These are phyloP conservation scores for Saxidomus purpurata DNA, from an alignment of 1,140 invertebrate species.

Conservation along the genomic window DNA sequence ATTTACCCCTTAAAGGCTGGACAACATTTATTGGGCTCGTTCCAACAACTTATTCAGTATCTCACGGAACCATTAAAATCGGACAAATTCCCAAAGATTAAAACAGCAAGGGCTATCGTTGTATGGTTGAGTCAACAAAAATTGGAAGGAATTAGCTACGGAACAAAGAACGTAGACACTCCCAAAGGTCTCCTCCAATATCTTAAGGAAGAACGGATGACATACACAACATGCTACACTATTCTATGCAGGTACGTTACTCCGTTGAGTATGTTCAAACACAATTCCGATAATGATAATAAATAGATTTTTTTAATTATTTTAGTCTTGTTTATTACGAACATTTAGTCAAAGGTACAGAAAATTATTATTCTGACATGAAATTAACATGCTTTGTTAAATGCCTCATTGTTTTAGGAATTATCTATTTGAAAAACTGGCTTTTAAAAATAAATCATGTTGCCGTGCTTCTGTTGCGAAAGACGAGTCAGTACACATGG, in stretches of 20 bases:
- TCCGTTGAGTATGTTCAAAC: too few relatives aligned
- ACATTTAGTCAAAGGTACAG: too few relatives aligned
- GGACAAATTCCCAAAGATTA: not conserved
- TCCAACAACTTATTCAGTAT: not conserved
- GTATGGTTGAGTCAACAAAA: slow-evolving; percentile 68
- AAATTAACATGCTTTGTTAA: too few relatives aligned
- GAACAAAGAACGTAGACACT: slow-evolving; percentile 45
- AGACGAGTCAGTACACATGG: too few relatives aligned
- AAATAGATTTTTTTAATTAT: too few relatives aligned
- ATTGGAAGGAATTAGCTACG: slow-evolving; percentile 11
- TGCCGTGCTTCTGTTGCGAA: too few relatives aligned
- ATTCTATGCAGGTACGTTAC: slow-evolving; percentile 68
- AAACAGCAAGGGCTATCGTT: slow-evolving; percentile 59
- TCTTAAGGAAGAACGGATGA: slow-evolving; percentile 57
- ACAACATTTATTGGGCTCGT: not conserved
- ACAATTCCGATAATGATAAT: too few relatives aligned
- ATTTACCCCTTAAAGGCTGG: slow-evolving; percentile 23
- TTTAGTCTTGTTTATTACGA: too few relatives aligned
- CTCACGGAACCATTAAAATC: not conserved
- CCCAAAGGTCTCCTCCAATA: slow-evolving; percentile 66
- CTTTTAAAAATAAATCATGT: too few relatives aligned
- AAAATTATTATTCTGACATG: too few relatives aligned
- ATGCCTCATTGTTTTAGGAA: too few relatives aligned
- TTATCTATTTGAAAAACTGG: too few relatives aligned
- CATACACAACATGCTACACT: slow-evolving; percentile 69